These are phyloP conservation scores for Conus ventricosus DNA, from an alignment of 1,140 invertebrate genomes.

Conservation along the genomic window DNA sequence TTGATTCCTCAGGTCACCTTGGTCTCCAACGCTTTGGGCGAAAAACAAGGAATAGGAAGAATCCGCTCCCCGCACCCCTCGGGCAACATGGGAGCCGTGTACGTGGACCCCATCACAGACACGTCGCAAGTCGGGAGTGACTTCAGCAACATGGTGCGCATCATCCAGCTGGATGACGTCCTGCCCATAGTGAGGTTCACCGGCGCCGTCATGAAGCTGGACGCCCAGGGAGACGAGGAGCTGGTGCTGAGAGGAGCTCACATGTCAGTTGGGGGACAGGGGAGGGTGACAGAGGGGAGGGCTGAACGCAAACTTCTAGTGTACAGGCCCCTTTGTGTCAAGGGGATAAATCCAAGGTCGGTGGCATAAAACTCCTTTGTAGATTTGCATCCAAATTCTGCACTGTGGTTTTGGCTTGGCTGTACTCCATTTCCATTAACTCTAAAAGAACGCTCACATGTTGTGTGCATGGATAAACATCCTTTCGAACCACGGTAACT, in stretches of 20 bases:
- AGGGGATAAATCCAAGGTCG: too few species aligned
- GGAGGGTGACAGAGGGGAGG: too few species aligned
- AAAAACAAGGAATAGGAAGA: not conserved
- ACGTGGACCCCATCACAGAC: not conserved
- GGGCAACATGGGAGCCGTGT: constrained; percentile 22
- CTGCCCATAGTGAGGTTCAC: not conserved
- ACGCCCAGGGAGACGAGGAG: constrained; percentile 20
- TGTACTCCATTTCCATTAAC: too few species aligned
- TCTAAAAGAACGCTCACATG: too few species aligned
- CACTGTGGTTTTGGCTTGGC: too few species aligned
- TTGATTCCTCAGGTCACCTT: not conserved
- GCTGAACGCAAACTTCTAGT: too few species aligned
- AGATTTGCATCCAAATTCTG: too few species aligned
- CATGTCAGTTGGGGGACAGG: not conserved
- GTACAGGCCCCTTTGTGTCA: too few species aligned
- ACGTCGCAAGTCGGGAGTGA: not conserved
- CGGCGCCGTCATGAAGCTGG: constrained; percentile 25
- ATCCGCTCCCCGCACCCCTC: constrained; percentile 11
- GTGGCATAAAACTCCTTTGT: too few species aligned
- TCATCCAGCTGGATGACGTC: constrained; percentile 24
- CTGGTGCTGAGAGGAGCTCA: not conserved
- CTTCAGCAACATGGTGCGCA: not conserved
- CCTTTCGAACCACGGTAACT: too few species aligned
- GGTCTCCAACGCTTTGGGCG: constrained; percentile 16
- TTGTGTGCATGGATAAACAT: too few species aligned